Evolutionary conservation across 2,888 invertebrate genomes (phyloP), one percentile per base, ranked within the genome.

Genomic region (Epirrhoe alternata): DNA sequence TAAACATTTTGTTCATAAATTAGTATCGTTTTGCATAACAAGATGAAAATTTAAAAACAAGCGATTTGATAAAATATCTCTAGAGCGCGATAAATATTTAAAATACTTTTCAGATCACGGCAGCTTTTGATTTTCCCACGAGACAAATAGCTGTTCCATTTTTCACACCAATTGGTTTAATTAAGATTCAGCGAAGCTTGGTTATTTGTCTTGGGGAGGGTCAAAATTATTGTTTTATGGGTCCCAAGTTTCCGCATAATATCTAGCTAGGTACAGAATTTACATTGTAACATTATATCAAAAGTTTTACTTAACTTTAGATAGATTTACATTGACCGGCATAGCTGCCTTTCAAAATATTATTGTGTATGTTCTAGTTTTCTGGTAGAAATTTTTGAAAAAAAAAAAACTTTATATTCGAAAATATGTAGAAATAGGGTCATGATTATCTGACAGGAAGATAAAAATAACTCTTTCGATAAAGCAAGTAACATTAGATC

Each of bases 131-230:
- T 75, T 71, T 75, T 71, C 74, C 69, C 73, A 56, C 57, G 72
- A 64, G 71, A 68, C 65, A 72, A 74, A 73, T 76, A 71, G 55
- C 49, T 55, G 24, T 76, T 73, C 68, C 68, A 72, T 75, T 72
- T 68, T 69, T 69, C 59, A 64, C 49, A 52, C 61, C 68, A 75
- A 77, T 79, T 77, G 71, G 70, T 68, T 73, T 79, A 75, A 78
- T 79, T 79, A 77, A 73, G 70, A 74, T 64, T 64, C 73, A 72
- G 70, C 73, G 73, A 75, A 74, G 68, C 68, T 70, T 68, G 70
- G 68, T 73, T 78, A 54, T 64, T 61, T 61, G 58, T 69, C 60
- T 64, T 64, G 53, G 51, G 67, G 68, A 64, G 49, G 64, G 53
- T 57, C 50, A 57, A 64, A 64, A 68, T 61, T 68, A 64, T 68